Evolutionary conservation across 2,888 invertebrate genomes (phyloP).

Genomic region (Scelioninae gen. 1): DNA sequence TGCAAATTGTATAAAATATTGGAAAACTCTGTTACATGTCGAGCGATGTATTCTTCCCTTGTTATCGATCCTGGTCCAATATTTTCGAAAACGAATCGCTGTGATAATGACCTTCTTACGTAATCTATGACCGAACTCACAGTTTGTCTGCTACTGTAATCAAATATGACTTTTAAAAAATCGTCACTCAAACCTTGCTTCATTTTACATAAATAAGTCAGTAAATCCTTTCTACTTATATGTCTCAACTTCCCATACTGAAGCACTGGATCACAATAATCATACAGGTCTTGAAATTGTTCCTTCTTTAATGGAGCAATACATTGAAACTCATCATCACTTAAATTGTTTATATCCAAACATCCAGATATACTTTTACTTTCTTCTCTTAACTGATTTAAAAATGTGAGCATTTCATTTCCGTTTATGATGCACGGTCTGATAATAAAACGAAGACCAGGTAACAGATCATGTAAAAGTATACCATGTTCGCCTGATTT

Average conservation of each 20-base stretch:
- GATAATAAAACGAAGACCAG: conserved; percentile 25
- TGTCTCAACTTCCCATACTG: conserved; percentile 24
- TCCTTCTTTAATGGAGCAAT: conserved; percentile 47
- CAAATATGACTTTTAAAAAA: conserved; percentile 39
- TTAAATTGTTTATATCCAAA: conserved; percentile 47
- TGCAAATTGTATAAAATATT: conserved; percentile 34
- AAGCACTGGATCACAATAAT: conserved; percentile 34
- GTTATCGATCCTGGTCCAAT: conserved; percentile 30
- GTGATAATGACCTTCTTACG: conserved; percentile 17
- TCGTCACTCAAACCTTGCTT: conserved; percentile 41
- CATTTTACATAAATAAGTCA: conserved; percentile 45
- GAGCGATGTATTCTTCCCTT: conserved; percentile 15
- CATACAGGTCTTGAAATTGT: conserved; percentile 33
- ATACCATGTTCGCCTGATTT: conserved; percentile 42
- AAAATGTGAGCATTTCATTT: conserved; percentile 13
- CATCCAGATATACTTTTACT: not conserved
- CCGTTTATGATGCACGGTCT: conserved; percentile 32
- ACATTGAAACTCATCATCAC: conserved; percentile 51
- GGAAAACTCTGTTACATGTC: conserved; percentile 38
- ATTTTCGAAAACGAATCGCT: conserved; percentile 38
- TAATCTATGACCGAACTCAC: conserved; percentile 14
- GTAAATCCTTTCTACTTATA: conserved; percentile 38
- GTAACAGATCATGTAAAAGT: conserved; percentile 12
- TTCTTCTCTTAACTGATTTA: conserved; percentile 18
- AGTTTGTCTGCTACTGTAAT: conserved; percentile 29